phyloP scores from a whole-genome alignment of 2,888 invertebrate genomes.

The Volucella bombylans region DNA sequence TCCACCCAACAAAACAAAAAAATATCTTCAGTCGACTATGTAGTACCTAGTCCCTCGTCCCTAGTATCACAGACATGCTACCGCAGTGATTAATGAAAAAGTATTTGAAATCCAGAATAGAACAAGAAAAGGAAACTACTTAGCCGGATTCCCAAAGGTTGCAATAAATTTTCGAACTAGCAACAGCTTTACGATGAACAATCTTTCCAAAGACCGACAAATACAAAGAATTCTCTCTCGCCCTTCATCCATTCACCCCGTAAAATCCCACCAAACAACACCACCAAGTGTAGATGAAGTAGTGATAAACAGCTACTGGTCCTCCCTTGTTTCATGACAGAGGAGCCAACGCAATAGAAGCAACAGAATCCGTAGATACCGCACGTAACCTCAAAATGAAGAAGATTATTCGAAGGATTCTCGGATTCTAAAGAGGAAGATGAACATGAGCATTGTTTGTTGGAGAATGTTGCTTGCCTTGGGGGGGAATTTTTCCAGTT shows the following conservation, averaged over 20 bases:
- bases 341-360: conserved; percentile 2
- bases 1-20: not conserved
- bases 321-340: not conserved
- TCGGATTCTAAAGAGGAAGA: conserved; percentile 25
- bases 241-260: conserved; percentile 1
- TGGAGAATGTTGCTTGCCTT: conserved; percentile 27
- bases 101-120: conserved; percentile 77
- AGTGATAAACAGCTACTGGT: conserved; percentile 32
- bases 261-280: conserved; percentile 1
- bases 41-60: not conserved
- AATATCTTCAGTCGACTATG: not conserved
- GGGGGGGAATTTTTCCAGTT: not conserved
- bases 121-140: conserved; percentile 76
- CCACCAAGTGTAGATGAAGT: conserved; percentile 36
- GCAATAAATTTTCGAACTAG: conserved; percentile 79
- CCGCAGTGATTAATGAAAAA: conserved; percentile 80
- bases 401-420: conserved; percentile 60
- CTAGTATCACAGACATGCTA: conserved; percentile 75
- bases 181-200: conserved; percentile 62
- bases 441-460: conserved; percentile 37
- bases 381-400: conserved; percentile 38
- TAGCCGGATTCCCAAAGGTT: conserved; percentile 80
- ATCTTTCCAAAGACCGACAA: conserved; percentile 32
- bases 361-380: conserved; percentile 48
- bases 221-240: conserved; percentile 29